These are phyloP conservation scores for Regulus satrapa DNA, from an alignment of 2,113 vertebrate species.

Conservation along the genomic window DNA sequence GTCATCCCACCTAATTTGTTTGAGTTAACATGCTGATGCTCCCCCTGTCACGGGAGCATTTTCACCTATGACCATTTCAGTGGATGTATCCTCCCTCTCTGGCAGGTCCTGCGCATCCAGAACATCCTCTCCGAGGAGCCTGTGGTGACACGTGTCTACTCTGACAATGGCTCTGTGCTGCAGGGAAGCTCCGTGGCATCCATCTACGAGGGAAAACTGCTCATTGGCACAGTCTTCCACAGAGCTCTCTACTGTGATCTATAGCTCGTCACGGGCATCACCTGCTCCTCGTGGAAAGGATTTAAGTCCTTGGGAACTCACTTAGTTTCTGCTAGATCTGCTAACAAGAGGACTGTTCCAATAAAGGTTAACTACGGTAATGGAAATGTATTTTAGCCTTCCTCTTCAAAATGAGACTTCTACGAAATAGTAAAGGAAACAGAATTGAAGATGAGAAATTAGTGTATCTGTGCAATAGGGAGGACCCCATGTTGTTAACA, in stretches of 20 bases:
- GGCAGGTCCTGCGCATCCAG: slow-evolving; percentile 85
- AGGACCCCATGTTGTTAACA: not conserved
- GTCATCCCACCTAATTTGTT: not conserved
- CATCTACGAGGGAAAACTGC: slow-evolving; percentile 73
- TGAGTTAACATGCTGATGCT: not conserved
- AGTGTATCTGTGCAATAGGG: not conserved
- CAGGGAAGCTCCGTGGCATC: slow-evolving; percentile 83
- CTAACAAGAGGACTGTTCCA: not conserved
- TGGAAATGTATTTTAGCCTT: not conserved
- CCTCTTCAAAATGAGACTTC: not conserved
- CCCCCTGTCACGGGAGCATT: not conserved
- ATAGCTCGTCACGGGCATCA: not conserved
- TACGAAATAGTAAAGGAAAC: not conserved
- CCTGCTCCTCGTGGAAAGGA: not conserved
- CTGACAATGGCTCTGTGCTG: slow-evolving; percentile 82
- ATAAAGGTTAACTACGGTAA: not conserved
- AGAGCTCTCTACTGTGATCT: slow-evolving; percentile 86
- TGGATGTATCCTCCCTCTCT: not conserved
- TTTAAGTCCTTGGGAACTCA: not conserved
- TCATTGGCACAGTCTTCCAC: slow-evolving; percentile 88
- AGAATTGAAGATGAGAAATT: not conserved
- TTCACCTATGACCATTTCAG: accelerated
- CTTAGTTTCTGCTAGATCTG: not conserved
- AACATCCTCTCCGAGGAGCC: slow-evolving; percentile 84
- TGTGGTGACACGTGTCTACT: slow-evolving; percentile 79